Evolutionary conservation across 2,113 vertebrate genomes (phyloP), one percentile per base, ranked within the genome.

Genomic region (Passer domesticus): DNA sequence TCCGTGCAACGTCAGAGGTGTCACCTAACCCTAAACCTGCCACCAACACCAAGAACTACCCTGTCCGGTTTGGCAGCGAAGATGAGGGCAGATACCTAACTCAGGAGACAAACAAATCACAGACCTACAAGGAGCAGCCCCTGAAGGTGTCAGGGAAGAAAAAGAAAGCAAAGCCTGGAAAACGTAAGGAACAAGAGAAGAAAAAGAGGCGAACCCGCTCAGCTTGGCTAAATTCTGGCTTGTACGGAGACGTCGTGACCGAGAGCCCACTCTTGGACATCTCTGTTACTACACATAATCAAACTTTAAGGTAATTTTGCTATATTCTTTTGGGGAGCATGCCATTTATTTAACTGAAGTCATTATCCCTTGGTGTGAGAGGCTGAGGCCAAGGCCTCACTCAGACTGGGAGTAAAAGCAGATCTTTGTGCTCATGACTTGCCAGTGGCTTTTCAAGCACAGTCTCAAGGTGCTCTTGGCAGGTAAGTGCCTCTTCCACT

Each of bases 61-160:
- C 98, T 3, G 95, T 98, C 41, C 97, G 98, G 8, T 98, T 98
- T 69, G 97, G 97, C 33, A 92, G 97, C 7, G 98, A 99, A 8
- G 98, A 98, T n/a, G 98, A 98, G 92, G 98, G 98, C 86, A 97
- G 96, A 77, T 97, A 97, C 93, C 95, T 99, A 62, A 99, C 99
- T 66, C 99, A 99, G 97, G 99, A 99, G 96, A 99, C 99, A 97
- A 98, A 99, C 97, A 99, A 99, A 97, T 98, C 98, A 2, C 98
- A 99, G 92, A 97, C 97, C 2, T 99, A 98, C 97, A 99, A 99
- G 70, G 99, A 99, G 46, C 98, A 98, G 59, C 98, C 98, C 6
- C 95, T 98, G 70, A 99, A 98, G 91, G 96, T 60, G 0, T 96
- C 98, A 0, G 98, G 98, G 22, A 99, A 98, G 98, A 99, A 99